Conservation (phyloP, 2,113 vertebrate species). For the Sceloporus undulatus region DNA sequence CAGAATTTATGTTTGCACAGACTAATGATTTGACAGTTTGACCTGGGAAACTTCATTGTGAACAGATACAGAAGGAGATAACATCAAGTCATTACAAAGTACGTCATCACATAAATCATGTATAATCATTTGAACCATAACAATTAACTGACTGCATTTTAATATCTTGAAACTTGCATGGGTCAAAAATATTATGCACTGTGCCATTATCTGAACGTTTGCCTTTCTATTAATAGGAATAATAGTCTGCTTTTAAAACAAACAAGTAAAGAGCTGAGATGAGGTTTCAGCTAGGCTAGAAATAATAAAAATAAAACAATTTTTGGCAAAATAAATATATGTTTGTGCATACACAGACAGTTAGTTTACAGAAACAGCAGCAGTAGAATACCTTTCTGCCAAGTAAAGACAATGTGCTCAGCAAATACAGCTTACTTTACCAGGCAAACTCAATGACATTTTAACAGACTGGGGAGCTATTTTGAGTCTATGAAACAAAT, state of each 20-base stretch:
- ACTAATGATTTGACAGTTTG: background rate
- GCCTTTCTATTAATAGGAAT: background rate
- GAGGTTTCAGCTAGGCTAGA: background rate
- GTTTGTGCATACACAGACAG: background rate
- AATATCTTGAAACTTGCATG: background rate
- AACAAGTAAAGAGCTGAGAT: background rate
- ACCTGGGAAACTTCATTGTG: conserved; percentile 31
- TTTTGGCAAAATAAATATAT: background rate
- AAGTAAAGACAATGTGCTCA: background rate
- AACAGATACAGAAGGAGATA: background rate
- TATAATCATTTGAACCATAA: conserved; percentile 42
- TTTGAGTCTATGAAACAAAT: background rate
- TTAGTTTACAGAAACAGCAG: background rate
- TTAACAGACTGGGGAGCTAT: conserved; percentile 16
- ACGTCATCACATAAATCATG: conserved; percentile 42
- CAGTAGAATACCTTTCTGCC: background rate
- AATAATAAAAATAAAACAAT: background rate
- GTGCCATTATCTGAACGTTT: background rate
- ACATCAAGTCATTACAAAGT: conserved; percentile 28
- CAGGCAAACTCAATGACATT: conserved; percentile 14
- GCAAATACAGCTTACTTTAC: conserved; percentile 25
- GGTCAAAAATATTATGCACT: background rate
- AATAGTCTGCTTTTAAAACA: background rate
- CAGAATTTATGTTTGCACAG: background rate
- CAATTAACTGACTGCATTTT: conserved; percentile 30